Conservation (phyloP, 2,797 vertebrate genomes). For the Sparus aurata region DNA sequence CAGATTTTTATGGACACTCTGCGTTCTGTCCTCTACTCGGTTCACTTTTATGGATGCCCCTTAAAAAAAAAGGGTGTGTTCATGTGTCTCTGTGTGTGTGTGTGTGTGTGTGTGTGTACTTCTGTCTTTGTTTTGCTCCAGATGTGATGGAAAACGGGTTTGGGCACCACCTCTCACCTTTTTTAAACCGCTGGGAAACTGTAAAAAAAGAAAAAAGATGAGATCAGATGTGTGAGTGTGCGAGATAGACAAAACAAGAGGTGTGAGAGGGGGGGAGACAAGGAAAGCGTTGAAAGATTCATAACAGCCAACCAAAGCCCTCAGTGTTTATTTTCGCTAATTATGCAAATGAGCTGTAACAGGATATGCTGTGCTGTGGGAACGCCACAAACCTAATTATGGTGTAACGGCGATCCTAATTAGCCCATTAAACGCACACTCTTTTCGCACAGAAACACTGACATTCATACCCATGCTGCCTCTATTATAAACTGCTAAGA, state of each 20-base stretch:
- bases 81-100: background rate
- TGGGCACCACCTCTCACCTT: constrained; percentile 28
- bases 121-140: constrained; percentile 1
- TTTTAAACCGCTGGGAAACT: constrained; percentile 42
- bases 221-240: constrained; percentile 6
- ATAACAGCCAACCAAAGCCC: constrained; percentile 67
- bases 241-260: constrained; percentile 62
- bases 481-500: constrained; percentile 64
- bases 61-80: constrained; percentile 64
- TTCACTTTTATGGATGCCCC: constrained; percentile 52
- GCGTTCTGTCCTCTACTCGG: constrained; percentile 51
- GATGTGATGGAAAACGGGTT: constrained; percentile 26
- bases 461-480: constrained; percentile 41
- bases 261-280: constrained; percentile 15
- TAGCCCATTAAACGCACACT: constrained; percentile 81
- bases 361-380: constrained; percentile 67
- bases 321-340: constrained; percentile 78
- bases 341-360: constrained; percentile 81
- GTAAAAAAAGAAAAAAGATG: background rate
- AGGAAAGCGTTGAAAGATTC: constrained; percentile 67
- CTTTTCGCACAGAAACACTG: constrained; percentile 17
- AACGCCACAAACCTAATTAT: constrained; percentile 81
- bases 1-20: constrained; percentile 69
- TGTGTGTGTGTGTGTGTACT: background rate
- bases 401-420: constrained; percentile 79